These are phyloP conservation scores for Prunella strophiata DNA, from an alignment of 2,797 vertebrate genomes.

Conservation along the genomic window DNA sequence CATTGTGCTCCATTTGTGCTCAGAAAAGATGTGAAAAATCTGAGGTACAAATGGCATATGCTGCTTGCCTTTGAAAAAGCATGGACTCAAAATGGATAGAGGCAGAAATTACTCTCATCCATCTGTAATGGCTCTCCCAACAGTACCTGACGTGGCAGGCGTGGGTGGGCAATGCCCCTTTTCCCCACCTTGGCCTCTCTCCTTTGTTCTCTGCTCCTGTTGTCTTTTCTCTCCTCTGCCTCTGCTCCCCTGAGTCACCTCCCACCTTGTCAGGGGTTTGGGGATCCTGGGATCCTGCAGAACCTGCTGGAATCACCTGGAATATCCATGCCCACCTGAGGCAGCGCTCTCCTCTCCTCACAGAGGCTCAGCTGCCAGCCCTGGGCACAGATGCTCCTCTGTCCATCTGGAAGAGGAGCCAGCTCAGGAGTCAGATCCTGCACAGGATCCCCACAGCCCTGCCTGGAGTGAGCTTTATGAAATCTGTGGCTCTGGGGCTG, in stretches of 20 bases:
- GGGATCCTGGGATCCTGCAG: neutral
- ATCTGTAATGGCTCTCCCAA: fast-evolving
- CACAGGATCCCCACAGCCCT: fast-evolving
- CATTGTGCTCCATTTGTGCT: neutral
- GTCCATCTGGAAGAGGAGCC: neutral
- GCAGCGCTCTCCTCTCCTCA: fast-evolving
- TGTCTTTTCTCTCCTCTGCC: neutral
- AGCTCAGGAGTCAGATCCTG: neutral
- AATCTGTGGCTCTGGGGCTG: too few species aligned
- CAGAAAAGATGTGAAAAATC: slow-evolving; percentile 3
- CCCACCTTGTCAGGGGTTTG: fast-evolving
- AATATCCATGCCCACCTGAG: fast-evolving
- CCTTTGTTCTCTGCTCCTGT: neutral
- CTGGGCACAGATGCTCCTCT: neutral
- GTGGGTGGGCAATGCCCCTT: neutral
- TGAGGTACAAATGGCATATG: neutral
- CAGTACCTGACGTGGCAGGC: neutral
- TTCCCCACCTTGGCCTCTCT: neutral
- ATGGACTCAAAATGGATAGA: neutral
- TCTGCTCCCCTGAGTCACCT: neutral
- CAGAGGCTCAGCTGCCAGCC: fast-evolving
- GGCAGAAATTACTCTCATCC: neutral
- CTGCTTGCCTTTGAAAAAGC: neutral
- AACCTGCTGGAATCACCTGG: fast-evolving
- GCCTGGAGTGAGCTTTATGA: neutral